Percentiles rank a stretch among this genome's conserved stretches.
Evolutionary conservation across 1,140 invertebrate genomes (phyloP).

Genomic region (Proctacanthus coquilletti): DNA sequence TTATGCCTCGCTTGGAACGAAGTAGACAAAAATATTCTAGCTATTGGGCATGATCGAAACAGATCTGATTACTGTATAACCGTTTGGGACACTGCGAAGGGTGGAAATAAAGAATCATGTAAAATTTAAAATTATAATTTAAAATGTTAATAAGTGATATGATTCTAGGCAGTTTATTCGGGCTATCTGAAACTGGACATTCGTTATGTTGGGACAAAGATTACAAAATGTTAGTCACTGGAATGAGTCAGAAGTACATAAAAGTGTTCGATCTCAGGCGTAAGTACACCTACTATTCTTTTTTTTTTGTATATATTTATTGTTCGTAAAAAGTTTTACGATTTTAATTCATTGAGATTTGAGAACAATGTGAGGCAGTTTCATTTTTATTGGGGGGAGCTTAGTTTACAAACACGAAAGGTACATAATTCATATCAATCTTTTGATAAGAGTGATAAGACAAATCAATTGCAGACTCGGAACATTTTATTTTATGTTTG

Average conservation of each 20-base stretch:
- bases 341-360: not conserved
- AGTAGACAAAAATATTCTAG: conserved; percentile 65
- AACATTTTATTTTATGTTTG: too few species aligned
- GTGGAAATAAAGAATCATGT: conserved; percentile 20
- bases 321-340: too few species aligned
- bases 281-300: conserved; percentile 27
- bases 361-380: too few species aligned
- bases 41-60: conserved; percentile 73
- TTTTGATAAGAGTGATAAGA: too few species aligned
- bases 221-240: conserved; percentile 60
- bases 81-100: conserved; percentile 55
- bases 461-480: too few species aligned
- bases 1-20: conserved; percentile 81
- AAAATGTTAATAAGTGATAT: not conserved
- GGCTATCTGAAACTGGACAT: conserved; percentile 64
- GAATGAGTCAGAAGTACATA: conserved; percentile 77
- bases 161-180: conserved; percentile 30
- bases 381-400: too few species aligned
- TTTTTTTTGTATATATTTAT: not conserved
- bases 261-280: conserved; percentile 86
- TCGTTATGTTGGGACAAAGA: conserved; percentile 73
- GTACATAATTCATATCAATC: too few species aligned
- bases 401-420: too few species aligned
- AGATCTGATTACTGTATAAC: conserved; percentile 65
- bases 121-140: conserved; percentile 14